Conservation (phyloP, 2,797 vertebrate genomes). For the Paedocypris micromegethes region DNA sequence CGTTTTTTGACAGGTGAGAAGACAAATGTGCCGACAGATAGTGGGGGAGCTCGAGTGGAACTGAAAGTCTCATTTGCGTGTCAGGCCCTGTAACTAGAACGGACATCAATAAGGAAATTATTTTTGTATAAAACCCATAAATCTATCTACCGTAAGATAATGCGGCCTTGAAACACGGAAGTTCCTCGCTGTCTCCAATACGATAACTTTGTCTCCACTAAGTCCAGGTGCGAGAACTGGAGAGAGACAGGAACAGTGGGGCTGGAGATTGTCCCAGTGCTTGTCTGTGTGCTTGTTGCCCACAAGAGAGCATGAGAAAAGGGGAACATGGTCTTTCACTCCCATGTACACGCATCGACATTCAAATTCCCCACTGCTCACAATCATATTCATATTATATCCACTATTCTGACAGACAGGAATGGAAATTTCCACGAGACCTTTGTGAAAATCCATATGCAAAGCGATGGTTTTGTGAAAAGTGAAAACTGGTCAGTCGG, state of each 20-base stretch:
- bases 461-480: slow-evolving; percentile 29
- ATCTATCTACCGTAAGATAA: slow-evolving; percentile 1
- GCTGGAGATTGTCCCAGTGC: slow-evolving; percentile 32
- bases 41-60: neutral
- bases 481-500: slow-evolving; percentile 29
- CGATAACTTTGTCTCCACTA: neutral
- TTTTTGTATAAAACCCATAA: neutral
- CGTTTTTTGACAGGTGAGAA: too few relatives aligned
- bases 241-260: slow-evolving; percentile 30
- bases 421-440: slow-evolving; percentile 28
- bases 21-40: too few relatives aligned
- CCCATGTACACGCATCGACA: slow-evolving; percentile 17
- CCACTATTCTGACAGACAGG: slow-evolving; percentile 23
- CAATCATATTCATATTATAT: neutral
- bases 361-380: slow-evolving; percentile 33
- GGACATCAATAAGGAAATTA: slow-evolving; percentile 1
- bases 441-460: slow-evolving; percentile 35
- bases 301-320: slow-evolving; percentile 14
- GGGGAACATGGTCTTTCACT: slow-evolving; percentile 30
- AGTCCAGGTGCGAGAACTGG: slow-evolving; percentile 30
- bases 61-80: neutral
- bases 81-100: neutral
- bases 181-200: neutral
- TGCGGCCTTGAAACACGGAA: neutral
- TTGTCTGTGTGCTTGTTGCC: slow-evolving; percentile 11